Base-by-base conservation (phyloP, 1,140 invertebrate species). In the Melitaea cinxia region DNA sequence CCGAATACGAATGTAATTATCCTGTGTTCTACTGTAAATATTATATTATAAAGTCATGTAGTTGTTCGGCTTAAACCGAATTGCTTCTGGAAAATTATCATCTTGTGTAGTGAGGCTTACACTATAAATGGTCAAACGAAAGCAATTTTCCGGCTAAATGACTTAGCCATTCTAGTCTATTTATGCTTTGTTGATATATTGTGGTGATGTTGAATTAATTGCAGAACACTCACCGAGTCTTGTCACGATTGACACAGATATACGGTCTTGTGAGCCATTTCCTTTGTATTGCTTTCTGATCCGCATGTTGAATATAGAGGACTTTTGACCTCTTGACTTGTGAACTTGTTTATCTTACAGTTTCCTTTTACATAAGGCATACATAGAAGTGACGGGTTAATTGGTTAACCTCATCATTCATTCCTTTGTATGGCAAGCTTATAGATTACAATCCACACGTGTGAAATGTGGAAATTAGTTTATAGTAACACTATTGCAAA, bases 161-260 rank as follows among this genome's bases (percentile, higher is more conserved):
- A 10, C 10, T 4, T 23, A 23, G 42, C 19, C 1, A 47, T 47
- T 47, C 19, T 23, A 23, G 5, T 47, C 39, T 6, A 19, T 19
- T 47, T 12, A 47, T 42, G 15, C 15, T 14, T 0, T 42, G 37
- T 42, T 15, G 37, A 17, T 42, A 42, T 9, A 42, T 42, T 42
- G 42, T 23, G 21, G 42, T 9, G 12, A 23, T 47, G 21, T 12
- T 12, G 42, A 19, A 23, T 47, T 24, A 47, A 47, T 47, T 47
- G 42, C 42, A n/a, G 17, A 12, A 47, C 42, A n/a, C 42, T 47
- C 21, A 47, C 42, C 42, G 23, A 47, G 42, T 47, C 42, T 7
- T 21, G 42, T 47, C 42, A 47, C 42, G 42, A 21, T 23, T 47
- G 42, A 47, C 42, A 47, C 42, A 47, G 35, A 37, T 47, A 47